phyloP scores from a whole-genome alignment of 2,797 vertebrate genomes.

The Eulemur albifrons region DNA sequence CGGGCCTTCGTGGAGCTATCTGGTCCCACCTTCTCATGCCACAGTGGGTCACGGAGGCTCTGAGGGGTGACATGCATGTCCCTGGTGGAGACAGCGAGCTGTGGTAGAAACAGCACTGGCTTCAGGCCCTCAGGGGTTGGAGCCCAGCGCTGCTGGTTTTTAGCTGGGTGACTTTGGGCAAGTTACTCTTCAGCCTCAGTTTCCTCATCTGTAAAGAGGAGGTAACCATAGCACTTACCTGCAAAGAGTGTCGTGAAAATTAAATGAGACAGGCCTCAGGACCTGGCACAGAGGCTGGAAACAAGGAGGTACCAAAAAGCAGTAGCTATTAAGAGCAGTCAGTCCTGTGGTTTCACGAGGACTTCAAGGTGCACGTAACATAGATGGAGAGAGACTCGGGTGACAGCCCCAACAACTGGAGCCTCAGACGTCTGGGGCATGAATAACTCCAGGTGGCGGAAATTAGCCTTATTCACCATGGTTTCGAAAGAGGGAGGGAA shows the following conservation, averaged over 20 bases:
- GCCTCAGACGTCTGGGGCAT: neutral
- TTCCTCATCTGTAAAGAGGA: neutral
- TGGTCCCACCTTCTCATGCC: neutral
- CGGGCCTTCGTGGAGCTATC: neutral
- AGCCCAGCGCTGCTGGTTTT: neutral
- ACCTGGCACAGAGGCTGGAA: neutral
- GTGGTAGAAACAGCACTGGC: neutral
- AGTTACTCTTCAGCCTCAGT: neutral
- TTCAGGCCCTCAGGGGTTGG: neutral
- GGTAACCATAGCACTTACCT: neutral
- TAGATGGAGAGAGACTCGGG: neutral
- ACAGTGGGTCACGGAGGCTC: neutral
- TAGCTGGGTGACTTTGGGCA: neutral
- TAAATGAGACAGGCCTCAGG: neutral
- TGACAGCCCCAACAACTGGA: neutral
- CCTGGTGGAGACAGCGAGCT: neutral
- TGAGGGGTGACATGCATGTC: neutral
- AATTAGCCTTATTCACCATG: neutral
- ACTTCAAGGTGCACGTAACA: neutral
- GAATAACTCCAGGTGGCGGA: neutral
- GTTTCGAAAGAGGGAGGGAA: neutral
- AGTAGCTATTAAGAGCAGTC: neutral
- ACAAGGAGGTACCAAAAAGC: neutral
- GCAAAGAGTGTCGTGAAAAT: neutral
- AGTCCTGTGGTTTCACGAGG: neutral